Base-by-base conservation (phyloP, 2,888 invertebrate genomes). In the Pyralis farinalis region DNA sequence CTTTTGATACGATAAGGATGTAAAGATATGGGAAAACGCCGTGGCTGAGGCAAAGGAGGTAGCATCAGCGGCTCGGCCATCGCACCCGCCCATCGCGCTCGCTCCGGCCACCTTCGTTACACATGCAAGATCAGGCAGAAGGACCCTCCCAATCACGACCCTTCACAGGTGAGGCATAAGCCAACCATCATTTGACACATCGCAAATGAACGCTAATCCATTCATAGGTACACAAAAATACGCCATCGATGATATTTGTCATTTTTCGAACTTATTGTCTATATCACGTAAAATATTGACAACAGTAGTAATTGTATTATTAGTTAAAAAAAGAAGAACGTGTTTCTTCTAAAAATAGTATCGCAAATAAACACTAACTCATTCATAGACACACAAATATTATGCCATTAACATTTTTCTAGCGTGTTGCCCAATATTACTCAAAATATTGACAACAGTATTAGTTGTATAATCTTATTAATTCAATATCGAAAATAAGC, bases 1-100 rank as follows among this genome's bases (percentile, higher is more conserved):
- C 87, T 86, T 78, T 75, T 81, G 60, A 75, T 44, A 63, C 71
- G 71, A 67, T 82, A 87, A 20, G 87, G 88, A 62, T 87, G 85
- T 44, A 82, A 66, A 43, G 64, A 67, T 11, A 86, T 49, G 34
- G 77, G 76, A 46, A 75, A 78, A 52, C 75, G 70, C 63, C 81
- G 71, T 35, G 80, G 80, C 45, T 56, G 58, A 44, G 86, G 87
- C 63, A 87, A 64, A 52, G 83, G 84, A 55, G 88, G 88, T 62
- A 88, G 77, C 58, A 74, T 80, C 47, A 87, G 61, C 58, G 73
- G 68, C 55, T 78, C 69, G 72, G 86, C 85, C 87, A 86, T 87
- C 64, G 71, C 80, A 69, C 74, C 76, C 79, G 63, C 71, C 81
- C 87, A 86, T 86, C 62, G 72, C 76, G 80, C 62, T 61, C 55